These are phyloP conservation scores for Aratinga solstitialis DNA, from an alignment of 2,797 vertebrate species.

Conservation along the genomic window DNA sequence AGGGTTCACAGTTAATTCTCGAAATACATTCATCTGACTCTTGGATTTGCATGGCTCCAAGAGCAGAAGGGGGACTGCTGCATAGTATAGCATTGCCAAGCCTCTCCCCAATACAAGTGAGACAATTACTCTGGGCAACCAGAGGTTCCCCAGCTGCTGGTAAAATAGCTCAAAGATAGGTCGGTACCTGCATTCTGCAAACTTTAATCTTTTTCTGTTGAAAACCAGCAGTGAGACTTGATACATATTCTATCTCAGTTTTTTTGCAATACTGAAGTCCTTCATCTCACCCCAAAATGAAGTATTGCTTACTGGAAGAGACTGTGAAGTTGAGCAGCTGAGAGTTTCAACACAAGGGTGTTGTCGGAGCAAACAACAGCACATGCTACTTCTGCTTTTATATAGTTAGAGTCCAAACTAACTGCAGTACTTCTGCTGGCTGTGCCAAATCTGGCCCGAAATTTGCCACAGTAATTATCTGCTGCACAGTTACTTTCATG, in stretches of 20 bases:
- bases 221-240: background rate
- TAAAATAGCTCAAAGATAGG: background rate
- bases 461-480: background rate
- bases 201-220: background rate
- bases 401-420: background rate
- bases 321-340: background rate
- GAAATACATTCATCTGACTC: background rate
- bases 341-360: background rate
- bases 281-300: background rate
- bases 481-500: background rate
- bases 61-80: background rate
- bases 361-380: background rate
- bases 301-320: background rate
- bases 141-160: background rate
- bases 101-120: background rate
- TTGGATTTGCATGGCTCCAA: fast-evolving
- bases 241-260: background rate
- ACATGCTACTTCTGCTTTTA: background rate
- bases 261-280: background rate
- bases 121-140: background rate
- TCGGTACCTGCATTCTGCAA: background rate
- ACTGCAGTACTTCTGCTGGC: background rate
- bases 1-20: background rate
- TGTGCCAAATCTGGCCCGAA: background rate
- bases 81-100: background rate